Conservation (phyloP, 2,113 vertebrate species). For the Hirundichthys speculiger region DNA sequence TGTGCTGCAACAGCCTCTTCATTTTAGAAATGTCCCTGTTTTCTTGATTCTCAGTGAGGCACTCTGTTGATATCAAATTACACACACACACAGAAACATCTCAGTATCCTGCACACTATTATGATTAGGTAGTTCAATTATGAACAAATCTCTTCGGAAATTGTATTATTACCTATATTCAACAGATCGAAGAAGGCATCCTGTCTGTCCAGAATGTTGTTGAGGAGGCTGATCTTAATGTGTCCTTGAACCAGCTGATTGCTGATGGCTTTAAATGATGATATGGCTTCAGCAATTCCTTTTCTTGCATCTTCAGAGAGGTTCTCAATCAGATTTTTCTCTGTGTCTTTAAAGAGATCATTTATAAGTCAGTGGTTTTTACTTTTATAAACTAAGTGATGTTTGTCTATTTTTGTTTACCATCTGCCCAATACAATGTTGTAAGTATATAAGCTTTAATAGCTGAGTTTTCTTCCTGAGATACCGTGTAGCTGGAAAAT, state of each 20-base stretch:
- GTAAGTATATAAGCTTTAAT: no score
- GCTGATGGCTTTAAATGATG: constrained; percentile 61
- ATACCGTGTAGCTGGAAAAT: constrained; percentile 85
- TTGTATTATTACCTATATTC: constrained; percentile 77
- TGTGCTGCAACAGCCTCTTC: constrained; percentile 69
- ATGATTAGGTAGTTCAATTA: background rate
- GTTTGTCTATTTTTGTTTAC: no score
- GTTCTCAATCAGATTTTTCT: constrained; percentile 69
- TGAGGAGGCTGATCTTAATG: constrained; percentile 79
- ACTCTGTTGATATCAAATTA: constrained; percentile 60
- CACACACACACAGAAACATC: background rate
- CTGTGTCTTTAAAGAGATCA: constrained; percentile 71
- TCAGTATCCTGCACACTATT: background rate
- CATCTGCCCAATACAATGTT: no score
- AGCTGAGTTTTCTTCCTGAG: no score
- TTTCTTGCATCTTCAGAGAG: constrained; percentile 78
- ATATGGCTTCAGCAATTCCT: constrained; percentile 75
- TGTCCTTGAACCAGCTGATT: constrained; percentile 61
- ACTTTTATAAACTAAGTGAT: background rate
- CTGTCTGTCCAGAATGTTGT: constrained; percentile 67
- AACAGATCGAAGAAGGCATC: constrained; percentile 78
- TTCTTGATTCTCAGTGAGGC: constrained; percentile 63
- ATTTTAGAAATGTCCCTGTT: constrained; percentile 66
- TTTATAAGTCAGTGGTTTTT: background rate
- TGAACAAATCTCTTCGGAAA: background rate